Conservation (phyloP, 2,797 vertebrate species). For the Hapalemur alaotrensis region DNA sequence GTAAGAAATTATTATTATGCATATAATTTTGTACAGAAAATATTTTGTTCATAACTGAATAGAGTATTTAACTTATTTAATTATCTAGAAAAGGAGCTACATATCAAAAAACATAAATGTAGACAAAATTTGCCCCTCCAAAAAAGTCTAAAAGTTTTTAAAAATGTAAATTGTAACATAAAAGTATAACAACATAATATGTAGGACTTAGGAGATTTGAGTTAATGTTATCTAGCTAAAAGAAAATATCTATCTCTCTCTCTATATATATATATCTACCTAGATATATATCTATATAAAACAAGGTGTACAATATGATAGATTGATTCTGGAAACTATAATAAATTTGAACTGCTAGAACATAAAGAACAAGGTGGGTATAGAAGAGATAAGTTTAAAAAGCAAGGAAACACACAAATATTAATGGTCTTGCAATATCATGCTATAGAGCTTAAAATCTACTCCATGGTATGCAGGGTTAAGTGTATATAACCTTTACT, state of each 20-base stretch:
- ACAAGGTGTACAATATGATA: neutral
- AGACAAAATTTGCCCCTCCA: neutral
- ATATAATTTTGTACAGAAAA: neutral
- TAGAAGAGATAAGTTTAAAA: neutral
- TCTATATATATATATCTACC: too few species aligned
- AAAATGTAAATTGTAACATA: neutral
- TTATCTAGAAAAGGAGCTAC: neutral
- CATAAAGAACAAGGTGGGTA: neutral
- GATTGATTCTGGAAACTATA: neutral
- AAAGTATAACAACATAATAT: neutral
- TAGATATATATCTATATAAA: neutral
- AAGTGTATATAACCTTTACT: neutral
- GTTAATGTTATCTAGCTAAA: neutral
- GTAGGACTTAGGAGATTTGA: neutral
- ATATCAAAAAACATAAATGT: neutral
- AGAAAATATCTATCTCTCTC: neutral
- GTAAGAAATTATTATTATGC: neutral
- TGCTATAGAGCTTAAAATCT: neutral
- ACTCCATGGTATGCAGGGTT: neutral
- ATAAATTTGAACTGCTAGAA: neutral
- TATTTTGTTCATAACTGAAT: neutral
- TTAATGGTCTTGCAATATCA: neutral
- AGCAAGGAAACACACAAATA: neutral
- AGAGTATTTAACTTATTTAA: neutral
- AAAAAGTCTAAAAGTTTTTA: neutral